These are phyloP conservation scores for Steatocranus sp. DNA, from an alignment of 2,797 vertebrate genomes.

Conservation along the genomic window DNA sequence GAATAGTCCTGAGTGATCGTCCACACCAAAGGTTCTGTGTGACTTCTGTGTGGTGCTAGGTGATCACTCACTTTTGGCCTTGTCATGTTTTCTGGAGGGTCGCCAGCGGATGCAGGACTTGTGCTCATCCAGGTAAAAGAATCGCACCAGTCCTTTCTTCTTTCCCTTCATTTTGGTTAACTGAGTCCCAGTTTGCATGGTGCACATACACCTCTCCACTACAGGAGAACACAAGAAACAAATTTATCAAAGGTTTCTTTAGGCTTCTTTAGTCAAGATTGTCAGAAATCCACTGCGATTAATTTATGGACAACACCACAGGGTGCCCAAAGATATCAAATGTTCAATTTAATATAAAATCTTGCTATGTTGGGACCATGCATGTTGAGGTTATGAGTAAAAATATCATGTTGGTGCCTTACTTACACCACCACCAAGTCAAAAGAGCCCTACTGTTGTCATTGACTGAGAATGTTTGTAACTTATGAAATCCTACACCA, in stretches of 20 bases:
- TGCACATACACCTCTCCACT: conserved; percentile 96
- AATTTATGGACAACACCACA: neutral
- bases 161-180: conserved; percentile 94
- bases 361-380: neutral
- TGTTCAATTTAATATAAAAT: neutral
- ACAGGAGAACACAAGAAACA: neutral
- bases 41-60: neutral
- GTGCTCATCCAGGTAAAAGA: conserved; percentile 93
- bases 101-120: conserved; percentile 94
- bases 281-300: neutral
- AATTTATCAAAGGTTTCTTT: neutral
- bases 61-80: conserved; percentile 90
- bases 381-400: neutral
- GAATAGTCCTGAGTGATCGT: neutral
- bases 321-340: neutral
- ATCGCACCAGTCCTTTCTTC: conserved; percentile 86
- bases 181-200: conserved; percentile 90
- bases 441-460: neutral
- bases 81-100: conserved; percentile 93
- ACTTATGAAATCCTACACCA: neutral
- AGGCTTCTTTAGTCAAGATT: neutral
- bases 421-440: neutral
- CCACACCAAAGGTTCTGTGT: neutral
- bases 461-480: neutral
- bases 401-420: neutral